Evolutionary conservation across 2,113 vertebrate species (phyloP).

Genomic region (Lepidothrix coronata): DNA sequence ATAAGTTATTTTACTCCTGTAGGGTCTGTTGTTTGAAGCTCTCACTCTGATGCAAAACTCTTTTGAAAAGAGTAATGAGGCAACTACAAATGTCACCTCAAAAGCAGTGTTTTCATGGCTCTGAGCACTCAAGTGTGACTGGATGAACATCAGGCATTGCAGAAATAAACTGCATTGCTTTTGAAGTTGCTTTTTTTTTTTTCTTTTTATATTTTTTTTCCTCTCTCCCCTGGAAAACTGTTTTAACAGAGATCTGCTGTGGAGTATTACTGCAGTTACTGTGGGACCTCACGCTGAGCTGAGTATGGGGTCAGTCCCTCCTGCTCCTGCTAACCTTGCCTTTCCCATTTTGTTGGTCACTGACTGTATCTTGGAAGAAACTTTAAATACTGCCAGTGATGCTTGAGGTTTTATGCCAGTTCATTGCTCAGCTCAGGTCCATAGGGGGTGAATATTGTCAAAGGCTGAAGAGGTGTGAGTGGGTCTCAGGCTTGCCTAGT

Average conservation of each 20-base stretch:
- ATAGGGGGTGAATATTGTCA: neutral
- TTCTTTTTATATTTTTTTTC: neutral
- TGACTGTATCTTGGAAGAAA: neutral
- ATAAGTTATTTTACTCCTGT: constrained; percentile 59
- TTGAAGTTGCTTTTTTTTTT: constrained; percentile 14
- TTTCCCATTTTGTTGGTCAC: neutral
- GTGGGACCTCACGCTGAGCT: neutral
- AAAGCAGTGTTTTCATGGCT: constrained; percentile 69
- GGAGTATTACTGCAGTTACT: neutral
- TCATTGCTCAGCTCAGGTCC: neutral
- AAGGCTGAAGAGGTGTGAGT: neutral
- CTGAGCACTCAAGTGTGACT: constrained; percentile 75
- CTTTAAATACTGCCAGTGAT: neutral
- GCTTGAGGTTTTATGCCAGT: neutral
- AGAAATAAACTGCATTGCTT: constrained; percentile 69
- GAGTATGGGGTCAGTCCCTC: neutral
- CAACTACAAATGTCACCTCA: constrained; percentile 76
- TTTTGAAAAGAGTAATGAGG: constrained; percentile 81
- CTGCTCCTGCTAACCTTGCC: neutral
- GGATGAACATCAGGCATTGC: constrained; percentile 72
- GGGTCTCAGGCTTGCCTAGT: neutral
- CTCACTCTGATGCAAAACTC: constrained; percentile 77
- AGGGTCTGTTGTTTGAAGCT: constrained; percentile 65
- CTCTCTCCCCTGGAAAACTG: constrained; percentile 31
- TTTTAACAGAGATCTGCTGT: constrained; percentile 27